Percentiles rank a stretch among this genome's conserved stretches.
These are phyloP conservation scores for Delphinapterus leucas DNA, from an alignment of 2,113 vertebrate species.

Conservation along the genomic window DNA sequence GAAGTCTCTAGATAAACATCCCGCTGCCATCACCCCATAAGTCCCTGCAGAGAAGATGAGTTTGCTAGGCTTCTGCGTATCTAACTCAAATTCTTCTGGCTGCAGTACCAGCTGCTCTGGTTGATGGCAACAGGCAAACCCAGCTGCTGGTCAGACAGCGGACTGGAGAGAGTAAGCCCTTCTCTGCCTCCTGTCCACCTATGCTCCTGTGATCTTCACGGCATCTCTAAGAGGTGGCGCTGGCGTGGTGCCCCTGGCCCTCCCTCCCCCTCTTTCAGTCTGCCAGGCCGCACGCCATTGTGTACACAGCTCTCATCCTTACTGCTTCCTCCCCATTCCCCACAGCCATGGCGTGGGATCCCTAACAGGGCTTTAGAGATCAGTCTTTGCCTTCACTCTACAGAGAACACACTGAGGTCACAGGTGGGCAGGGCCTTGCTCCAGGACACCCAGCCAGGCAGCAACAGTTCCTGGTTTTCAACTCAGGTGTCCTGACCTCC, in stretches of 20 bases:
- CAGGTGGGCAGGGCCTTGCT: not conserved
- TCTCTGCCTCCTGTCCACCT: not conserved
- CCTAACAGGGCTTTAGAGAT: not conserved
- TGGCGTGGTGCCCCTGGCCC: no score
- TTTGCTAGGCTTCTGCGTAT: not conserved
- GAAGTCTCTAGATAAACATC: constrained; percentile 46
- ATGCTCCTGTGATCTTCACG: not conserved
- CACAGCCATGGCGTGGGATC: not conserved
- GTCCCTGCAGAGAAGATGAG: not conserved
- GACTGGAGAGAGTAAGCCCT: not conserved
- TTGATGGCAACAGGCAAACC: not conserved
- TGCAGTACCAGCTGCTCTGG: not conserved
- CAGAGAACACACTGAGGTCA: not conserved
- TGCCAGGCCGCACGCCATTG: not conserved
- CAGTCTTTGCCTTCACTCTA: not conserved
- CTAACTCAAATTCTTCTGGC: constrained; percentile 16
- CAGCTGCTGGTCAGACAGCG: not conserved
- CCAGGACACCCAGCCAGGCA: not conserved
- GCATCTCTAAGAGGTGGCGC: not conserved
- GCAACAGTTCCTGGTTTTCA: not conserved
- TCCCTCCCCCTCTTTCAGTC: not conserved
- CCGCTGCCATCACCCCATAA: not conserved
- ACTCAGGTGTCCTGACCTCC: no score
- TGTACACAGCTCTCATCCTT: not conserved
- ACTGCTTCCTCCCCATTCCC: not conserved